These are phyloP conservation scores for Argya squamiceps DNA, from an alignment of 2,797 vertebrate genomes.

Conservation along the genomic window DNA sequence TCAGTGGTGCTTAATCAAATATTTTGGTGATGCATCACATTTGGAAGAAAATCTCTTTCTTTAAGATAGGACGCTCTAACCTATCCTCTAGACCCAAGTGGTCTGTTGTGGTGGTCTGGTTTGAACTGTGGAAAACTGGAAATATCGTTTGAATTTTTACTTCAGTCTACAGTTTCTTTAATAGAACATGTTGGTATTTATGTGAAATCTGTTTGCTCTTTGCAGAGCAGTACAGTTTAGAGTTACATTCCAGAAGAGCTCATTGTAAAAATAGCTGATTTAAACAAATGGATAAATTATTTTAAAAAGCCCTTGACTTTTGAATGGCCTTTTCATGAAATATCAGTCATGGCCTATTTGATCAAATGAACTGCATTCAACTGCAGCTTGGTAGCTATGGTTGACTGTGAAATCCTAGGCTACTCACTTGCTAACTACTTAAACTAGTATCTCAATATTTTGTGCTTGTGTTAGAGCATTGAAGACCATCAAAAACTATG, in stretches of 20 bases:
- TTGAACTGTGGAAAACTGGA: not conserved
- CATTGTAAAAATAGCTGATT: not conserved
- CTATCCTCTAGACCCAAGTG: not conserved
- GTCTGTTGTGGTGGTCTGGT: not conserved
- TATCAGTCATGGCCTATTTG: not conserved
- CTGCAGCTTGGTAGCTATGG: not conserved
- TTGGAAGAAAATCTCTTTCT: not conserved
- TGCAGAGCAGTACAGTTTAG: not conserved
- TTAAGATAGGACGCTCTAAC: not conserved
- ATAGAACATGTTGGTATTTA: not conserved
- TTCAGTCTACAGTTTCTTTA: not conserved
- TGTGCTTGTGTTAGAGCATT: not conserved
- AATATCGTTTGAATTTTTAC: not conserved
- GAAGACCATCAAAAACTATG: conserved; percentile 57
- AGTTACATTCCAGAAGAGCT: not conserved
- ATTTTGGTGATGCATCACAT: not conserved
- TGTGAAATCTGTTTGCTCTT: not conserved
- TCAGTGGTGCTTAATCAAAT: not conserved
- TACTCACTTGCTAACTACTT: not conserved
- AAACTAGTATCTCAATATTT: not conserved
- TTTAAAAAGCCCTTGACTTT: not conserved
- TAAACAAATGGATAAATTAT: not conserved
- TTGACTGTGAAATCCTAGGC: not conserved
- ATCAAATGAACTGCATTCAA: not conserved
- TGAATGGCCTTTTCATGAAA: not conserved